Evolutionary conservation across 2,113 vertebrate species (phyloP).

Genomic region (Myocastor coypus): DNA sequence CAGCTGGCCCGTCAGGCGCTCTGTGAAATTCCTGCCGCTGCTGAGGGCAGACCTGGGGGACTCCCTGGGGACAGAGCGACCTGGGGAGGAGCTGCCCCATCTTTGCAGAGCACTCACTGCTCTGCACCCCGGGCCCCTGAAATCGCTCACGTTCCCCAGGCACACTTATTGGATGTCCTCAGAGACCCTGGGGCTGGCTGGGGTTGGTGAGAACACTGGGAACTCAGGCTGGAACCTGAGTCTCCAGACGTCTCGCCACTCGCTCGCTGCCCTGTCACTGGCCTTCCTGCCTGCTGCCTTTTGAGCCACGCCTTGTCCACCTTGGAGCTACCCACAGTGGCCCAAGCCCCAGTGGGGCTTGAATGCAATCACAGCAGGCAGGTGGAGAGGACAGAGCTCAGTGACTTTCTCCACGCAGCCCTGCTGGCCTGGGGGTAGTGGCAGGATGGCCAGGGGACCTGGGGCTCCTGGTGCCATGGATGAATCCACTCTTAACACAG

Average conservation of each 20-base stretch:
- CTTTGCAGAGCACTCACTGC: background rate
- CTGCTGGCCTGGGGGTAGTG: background rate
- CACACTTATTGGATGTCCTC: too few species aligned
- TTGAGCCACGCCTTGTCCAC: accelerated
- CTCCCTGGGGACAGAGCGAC: background rate
- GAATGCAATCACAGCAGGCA: accelerated
- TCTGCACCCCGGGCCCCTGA: too few species aligned
- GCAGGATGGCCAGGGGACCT: background rate
- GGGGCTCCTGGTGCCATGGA: background rate
- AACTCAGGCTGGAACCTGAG: background rate
- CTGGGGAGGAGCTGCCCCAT: background rate
- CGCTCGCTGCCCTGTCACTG: background rate
- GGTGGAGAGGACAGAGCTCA: background rate
- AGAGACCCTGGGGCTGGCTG: accelerated
- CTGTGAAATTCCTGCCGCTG: accelerated
- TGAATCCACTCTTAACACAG: background rate
- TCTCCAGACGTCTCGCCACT: background rate
- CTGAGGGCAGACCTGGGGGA: background rate
- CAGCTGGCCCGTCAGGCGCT: accelerated
- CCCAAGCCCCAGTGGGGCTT: background rate
- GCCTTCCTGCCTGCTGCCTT: background rate
- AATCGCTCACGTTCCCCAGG: background rate
- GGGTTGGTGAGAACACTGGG: background rate
- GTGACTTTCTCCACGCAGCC: background rate
- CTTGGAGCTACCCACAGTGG: background rate